Conservation (phyloP, 2,113 vertebrate genomes). For the Stigmatopora argus region DNA sequence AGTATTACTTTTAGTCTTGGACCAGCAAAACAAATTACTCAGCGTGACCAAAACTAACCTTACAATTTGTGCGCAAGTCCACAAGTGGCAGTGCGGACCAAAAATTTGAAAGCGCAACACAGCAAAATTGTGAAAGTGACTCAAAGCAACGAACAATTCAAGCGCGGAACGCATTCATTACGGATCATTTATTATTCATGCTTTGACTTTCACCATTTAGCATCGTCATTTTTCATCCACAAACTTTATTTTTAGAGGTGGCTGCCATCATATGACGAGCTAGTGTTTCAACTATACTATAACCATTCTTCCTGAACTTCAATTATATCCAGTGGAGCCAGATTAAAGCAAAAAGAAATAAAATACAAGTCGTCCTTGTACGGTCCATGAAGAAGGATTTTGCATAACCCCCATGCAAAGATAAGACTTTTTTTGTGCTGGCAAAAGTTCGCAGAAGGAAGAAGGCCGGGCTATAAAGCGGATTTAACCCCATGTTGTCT, state of each 20-base stretch:
- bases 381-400: constrained; percentile 22
- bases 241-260: not conserved
- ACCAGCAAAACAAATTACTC: not conserved
- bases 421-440: constrained; percentile 15
- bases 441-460: constrained; percentile 12
- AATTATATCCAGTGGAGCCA: constrained; percentile 1
- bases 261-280: constrained; percentile 10
- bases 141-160: not conserved
- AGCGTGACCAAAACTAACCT: not conserved
- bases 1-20: not conserved
- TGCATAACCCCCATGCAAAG: constrained; percentile 17
- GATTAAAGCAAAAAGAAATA: constrained; percentile 24
- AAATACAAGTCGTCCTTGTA: constrained; percentile 37
- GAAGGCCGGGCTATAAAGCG: not conserved
- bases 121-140: not conserved
- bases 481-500: constrained; percentile 7
- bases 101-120: not conserved
- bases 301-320: constrained; percentile 7
- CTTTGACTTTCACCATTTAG: not conserved
- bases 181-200: not conserved
- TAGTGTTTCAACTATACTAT: not conserved
- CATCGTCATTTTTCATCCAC: not conserved
- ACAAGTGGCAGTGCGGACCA: too few species aligned
- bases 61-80: not conserved
- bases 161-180: not conserved